Base-by-base conservation (phyloP, 1,140 invertebrate genomes). In the Drosophila sp. region DNA sequence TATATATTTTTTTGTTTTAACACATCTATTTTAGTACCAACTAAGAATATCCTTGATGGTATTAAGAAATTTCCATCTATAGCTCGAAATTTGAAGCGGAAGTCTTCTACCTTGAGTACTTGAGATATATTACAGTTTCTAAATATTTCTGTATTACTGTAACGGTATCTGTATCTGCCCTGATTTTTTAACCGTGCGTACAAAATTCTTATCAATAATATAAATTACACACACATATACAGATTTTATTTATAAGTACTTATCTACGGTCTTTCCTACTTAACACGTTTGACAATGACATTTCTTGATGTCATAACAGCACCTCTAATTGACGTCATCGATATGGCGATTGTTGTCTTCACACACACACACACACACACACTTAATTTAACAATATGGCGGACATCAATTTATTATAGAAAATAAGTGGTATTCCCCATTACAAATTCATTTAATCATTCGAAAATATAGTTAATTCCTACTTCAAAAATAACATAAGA, bases 301-400 rank as follows among this genome's bases (percentile, higher is more conserved):
- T 51, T 65, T 53, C 56, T 73, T 79, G 80, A 80, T 77, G 80
- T 83, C 76, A 84, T 84, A 80, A 77, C 72, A 58, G 14, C 51
- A 56, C 4, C 41, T 54, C 43, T 48, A 50, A 74, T 84, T 84
- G 80, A 82, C 82, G 82, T 87, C 82, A 87, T 69, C 34, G 45
- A 36, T 76, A 40, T 36, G 29, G 7, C 18, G 53, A 48, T 72
- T 75, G 66, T 46, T 75, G 66, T 46, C 46, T 51, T 8, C 40
- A 13, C 27, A 11, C 21, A 21, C 21, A 21, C 21, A 21, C 36
- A 9, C 7, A 21, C 16, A n/a, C 18, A 54, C 27, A 54, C 18
- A 21, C 40, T 4, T 32, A 58, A 36, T 38, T 13, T n/a, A 34
- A 59, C 41, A 45, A 46, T 59, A 59, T 59, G 58, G 58, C 43